phyloP scores from a whole-genome alignment of 2,888 invertebrate species.

The Chesias legatella region DNA sequence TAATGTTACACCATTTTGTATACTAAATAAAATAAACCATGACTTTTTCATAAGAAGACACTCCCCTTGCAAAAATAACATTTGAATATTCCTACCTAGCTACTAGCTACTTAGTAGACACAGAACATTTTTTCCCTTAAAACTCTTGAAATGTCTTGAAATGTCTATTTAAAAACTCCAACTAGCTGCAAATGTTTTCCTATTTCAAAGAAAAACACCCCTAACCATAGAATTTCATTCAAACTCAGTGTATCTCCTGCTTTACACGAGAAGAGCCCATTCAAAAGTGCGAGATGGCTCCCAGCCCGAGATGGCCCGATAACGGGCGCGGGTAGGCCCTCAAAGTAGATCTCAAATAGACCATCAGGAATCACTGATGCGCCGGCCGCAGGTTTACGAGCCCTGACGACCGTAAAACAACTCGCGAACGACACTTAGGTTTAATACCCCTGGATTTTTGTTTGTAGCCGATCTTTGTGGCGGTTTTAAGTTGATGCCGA shows the following conservation, averaged over 20 bases:
- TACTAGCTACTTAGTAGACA: too few species aligned
- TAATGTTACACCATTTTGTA: too few species aligned
- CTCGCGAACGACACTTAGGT: slow-evolving; percentile 66
- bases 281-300: slow-evolving; percentile 15
- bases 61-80: too few species aligned
- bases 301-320: slow-evolving; percentile 29
- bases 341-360: slow-evolving; percentile 69
- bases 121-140: too few species aligned
- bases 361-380: slow-evolving; percentile 75
- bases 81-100: too few species aligned
- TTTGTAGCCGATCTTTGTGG: slow-evolving; percentile 33
- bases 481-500: slow-evolving; percentile 6
- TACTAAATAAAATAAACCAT: too few species aligned
- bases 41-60: too few species aligned
- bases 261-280: slow-evolving; percentile 22
- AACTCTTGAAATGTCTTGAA: too few species aligned
- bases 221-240: slow-evolving; percentile 14
- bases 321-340: slow-evolving; percentile 24
- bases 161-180: not conserved
- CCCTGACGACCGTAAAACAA: slow-evolving; percentile 66
- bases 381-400: slow-evolving; percentile 62
- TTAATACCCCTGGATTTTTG: slow-evolving; percentile 66
- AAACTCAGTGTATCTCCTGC: slow-evolving; percentile 22
- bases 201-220: slow-evolving; percentile 8
- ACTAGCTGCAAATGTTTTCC: slow-evolving; percentile 6